Conservation (phyloP, 2,113 vertebrate genomes). For the Archocentrus centrarchus region DNA sequence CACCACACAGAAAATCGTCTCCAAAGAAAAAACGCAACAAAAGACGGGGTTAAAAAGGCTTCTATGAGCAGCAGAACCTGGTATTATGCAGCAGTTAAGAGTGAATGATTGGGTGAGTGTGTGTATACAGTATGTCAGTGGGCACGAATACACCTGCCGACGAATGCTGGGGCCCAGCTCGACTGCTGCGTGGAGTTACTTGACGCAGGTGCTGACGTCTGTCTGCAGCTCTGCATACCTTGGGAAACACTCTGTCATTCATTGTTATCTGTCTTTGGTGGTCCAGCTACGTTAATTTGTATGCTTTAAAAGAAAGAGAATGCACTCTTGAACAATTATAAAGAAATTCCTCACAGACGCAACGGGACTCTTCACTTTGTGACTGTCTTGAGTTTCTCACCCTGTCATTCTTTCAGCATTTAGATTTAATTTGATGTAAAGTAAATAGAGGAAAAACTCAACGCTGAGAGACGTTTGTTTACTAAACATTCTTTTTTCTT, state of each 20-base stretch:
- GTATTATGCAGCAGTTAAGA: background rate
- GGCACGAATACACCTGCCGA: slow-evolving; percentile 7
- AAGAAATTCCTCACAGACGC: accelerated
- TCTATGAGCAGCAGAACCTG: background rate
- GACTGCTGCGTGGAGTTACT: background rate
- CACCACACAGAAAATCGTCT: background rate
- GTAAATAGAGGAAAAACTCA: background rate
- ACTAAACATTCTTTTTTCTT: background rate
- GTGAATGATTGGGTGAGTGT: background rate
- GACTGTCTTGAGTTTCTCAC: background rate
- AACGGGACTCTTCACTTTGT: background rate
- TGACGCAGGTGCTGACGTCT: slow-evolving; percentile 55
- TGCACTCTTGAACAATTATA: background rate
- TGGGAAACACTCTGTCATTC: background rate
- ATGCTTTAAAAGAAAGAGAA: background rate
- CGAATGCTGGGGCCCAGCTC: background rate
- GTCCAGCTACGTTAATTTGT: slow-evolving; percentile 18
- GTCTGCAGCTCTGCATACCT: accelerated
- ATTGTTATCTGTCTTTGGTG: background rate
- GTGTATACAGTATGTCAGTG: background rate
- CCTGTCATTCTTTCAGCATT: background rate
- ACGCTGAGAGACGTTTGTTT: background rate
- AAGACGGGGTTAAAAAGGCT: background rate
- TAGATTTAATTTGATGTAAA: background rate
- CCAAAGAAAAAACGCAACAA: slow-evolving; percentile 18